Base-by-base conservation (phyloP, 37 sponge, comb jelly and placozoan genomes). In the Halisarca cf. caerulea region DNA sequence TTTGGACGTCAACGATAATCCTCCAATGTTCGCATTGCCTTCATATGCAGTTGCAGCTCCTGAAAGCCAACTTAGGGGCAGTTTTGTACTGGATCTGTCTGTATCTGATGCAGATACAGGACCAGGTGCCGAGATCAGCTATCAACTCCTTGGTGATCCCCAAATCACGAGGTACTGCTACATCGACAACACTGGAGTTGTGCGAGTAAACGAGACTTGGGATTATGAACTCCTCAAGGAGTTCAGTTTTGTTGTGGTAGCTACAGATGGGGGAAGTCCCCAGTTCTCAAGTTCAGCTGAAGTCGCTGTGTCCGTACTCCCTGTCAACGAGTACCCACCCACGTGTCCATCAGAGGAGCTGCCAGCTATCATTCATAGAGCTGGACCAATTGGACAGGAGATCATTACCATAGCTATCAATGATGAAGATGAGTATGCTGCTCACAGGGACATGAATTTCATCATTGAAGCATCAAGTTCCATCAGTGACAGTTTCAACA, bases 1-100 rank as follows among this genome's bases (percentile, higher is more conserved):
- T 74, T 2, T 25, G 21, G 95, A 91, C 83, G 87, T 86, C 45
- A 94, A 91, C 71, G 89, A 94, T 81, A 88, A 91, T 42, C 23
- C 68, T 44, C 95, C 95, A 3, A 32, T 80, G 15, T 94, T 92
- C 44, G 80, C 25, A 2, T 40, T 17, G 20, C 3, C 21, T 2
- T 7, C 21, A 23, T 74, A 44, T 74, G 77, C 2, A 39, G 77
- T 40, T 25, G 25, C 6, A 20, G 42, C 25, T 37, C 1, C 1
- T 4, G 77, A 74, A 39, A 44, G 45, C 2, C 42, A 39, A 43
- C 42, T 17, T 17, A 39, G 11, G 39, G 77, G 44, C 45, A 41
- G 38, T 40, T 15, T 24, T 37, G 77, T 74, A 2, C 6, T 74
- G 45, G 20, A 40, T 11, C 43, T 74, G 45, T 24, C 24, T 74